Conservation (phyloP, 2,113 vertebrate species). For the Neoarius graeffei region DNA sequence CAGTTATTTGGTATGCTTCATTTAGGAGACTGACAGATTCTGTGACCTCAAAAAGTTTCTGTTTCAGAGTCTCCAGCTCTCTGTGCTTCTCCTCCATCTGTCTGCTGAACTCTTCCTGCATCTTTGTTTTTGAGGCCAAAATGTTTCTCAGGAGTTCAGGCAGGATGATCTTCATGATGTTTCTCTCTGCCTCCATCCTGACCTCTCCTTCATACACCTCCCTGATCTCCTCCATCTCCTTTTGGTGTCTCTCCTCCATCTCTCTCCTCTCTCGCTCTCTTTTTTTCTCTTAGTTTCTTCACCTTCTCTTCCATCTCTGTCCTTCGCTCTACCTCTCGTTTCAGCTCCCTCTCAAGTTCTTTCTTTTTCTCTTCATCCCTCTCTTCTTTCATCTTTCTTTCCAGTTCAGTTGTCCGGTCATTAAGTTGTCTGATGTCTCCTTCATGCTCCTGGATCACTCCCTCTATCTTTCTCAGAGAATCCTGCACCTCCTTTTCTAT, state of each 20-base stretch:
- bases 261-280: too few relatives aligned
- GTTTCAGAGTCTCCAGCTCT: conserved; percentile 1
- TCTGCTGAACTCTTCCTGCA: too few relatives aligned
- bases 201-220: too few relatives aligned
- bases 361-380: conserved; percentile 3
- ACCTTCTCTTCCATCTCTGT: background rate
- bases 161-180: conserved; percentile 16
- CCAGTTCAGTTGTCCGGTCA: too few relatives aligned
- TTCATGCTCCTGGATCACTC: conserved; percentile 16
- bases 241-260: too few relatives aligned
- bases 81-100: too few relatives aligned
- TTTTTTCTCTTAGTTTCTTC: background rate
- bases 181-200: too few relatives aligned
- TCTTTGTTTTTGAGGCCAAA: too few relatives aligned
- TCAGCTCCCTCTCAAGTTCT: background rate
- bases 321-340: background rate
- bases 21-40: too few relatives aligned
- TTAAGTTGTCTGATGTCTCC: background rate
- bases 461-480: background rate
- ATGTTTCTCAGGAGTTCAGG: too few relatives aligned
- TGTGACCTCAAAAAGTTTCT: background rate
- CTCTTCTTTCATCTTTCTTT: conserved; percentile 2
- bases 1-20: too few relatives aligned
- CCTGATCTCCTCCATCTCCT: too few relatives aligned
- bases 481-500: background rate